Percentiles rank a stretch among this genome's conserved stretches.
phyloP scores from a whole-genome alignment of 2,888 invertebrate species.

The Caenorhabditis afra region DNA sequence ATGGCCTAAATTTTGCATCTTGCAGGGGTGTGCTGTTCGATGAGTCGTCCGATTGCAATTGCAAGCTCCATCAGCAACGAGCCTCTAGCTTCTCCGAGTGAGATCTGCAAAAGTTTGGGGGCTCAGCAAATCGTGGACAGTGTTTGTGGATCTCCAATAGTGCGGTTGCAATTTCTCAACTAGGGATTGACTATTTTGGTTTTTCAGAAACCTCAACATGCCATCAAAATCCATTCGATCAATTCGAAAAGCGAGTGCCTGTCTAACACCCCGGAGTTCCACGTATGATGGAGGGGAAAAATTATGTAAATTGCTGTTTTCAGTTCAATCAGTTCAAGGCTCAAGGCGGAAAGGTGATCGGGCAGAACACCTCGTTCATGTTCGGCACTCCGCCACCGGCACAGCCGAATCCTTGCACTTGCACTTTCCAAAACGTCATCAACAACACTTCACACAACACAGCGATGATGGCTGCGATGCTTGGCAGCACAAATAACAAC shows the following conservation, averaged over 20 bases:
- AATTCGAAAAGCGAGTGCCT: conserved; percentile 12
- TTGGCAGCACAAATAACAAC: conserved; percentile 22
- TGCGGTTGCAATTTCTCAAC: neutral
- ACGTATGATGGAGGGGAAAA: neutral
- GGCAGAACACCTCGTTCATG: conserved; percentile 33
- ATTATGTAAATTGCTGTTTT: neutral
- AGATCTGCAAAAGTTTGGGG: conserved; percentile 37
- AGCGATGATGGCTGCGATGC: neutral
- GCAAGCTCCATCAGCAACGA: conserved; percentile 12
- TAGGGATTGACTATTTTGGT: neutral
- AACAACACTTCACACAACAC: neutral
- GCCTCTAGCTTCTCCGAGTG: conserved; percentile 41
- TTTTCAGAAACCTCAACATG: conserved; percentile 15
- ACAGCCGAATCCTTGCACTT: conserved; percentile 4
- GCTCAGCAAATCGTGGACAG: conserved; percentile 94
- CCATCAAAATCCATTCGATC: conserved; percentile 20
- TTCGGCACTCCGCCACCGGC: conserved; percentile 53
- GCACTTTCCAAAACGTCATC: conserved; percentile 22
- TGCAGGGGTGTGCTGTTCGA: conserved; percentile 26
- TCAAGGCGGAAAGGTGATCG: conserved; percentile 75
- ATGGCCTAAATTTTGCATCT: conserved; percentile 20
- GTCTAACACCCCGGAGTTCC: conserved; percentile 49
- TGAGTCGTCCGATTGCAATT: conserved; percentile 60
- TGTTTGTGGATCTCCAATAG: conserved; percentile 87
- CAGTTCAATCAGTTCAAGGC: conserved; percentile 52